Base-by-base conservation (phyloP, 2,797 vertebrate species). In the Oreonectes daqikongensis region DNA sequence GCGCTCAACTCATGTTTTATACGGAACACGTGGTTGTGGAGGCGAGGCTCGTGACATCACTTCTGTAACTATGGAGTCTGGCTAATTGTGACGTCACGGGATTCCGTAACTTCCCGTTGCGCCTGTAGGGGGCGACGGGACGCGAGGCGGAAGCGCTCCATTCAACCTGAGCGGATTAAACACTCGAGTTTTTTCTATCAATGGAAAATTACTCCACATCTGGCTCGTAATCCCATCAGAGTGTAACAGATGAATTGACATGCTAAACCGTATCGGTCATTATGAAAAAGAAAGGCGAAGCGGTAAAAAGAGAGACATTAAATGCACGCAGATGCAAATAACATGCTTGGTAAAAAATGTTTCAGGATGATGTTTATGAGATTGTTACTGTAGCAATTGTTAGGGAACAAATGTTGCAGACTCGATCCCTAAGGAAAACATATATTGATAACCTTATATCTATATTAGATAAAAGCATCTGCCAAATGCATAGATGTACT, bases 41-140 rank as follows among this genome's bases (percentile, higher is more conserved):
- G 42, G 83, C 79, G 26, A 46, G 88, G 86, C 81, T 69, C 24
- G 5, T 68, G 18, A 84, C 89, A 78, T 91, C 90, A 92, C 15
- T 35, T 0, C 11, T 44, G 91, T 92, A 76, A 71, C 92, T 84
- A 74, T 17, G 80, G 85, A 82, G 89, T 90, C 90, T 8, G 24
- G 32, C 42, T 3, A 44, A 28, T 42, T 63, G 81, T 90, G 91
- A 93, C 86, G 89, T 91, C 88, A 89, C 87, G 91, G 91, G 87
- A 92, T 91, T 90, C 91, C 91, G 75, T 83, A 46, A 84, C 84
- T 83, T 72, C 79, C 70, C 42, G 70, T 40, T 66, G 32, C 61
- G 80, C 69, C 83, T 81, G 79, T 26, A 84, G 83, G 70, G 82
- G 84, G 81, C 55, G 74, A 65, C 9, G 44, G 15, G 14, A 50